Percentiles rank a stretch among this genome's conserved stretches.
These are phyloP conservation scores for Calliphora vomitoria DNA, from an alignment of 2,888 invertebrate genomes.

Conservation along the genomic window DNA sequence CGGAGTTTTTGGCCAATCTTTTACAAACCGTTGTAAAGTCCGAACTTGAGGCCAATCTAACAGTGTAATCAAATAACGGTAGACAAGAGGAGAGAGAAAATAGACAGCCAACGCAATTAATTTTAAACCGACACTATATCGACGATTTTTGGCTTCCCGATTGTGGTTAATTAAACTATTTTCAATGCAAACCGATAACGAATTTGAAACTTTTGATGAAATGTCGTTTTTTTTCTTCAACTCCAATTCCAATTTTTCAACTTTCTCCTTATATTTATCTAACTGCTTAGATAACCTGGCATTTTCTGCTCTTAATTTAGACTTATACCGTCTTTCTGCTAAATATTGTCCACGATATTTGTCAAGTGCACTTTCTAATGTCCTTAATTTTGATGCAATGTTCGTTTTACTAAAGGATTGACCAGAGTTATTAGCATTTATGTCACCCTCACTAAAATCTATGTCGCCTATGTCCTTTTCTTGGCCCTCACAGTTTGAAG, in stretches of 20 bases:
- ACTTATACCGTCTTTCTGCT: too few relatives aligned
- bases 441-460: too few relatives aligned
- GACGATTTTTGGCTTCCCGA: neutral
- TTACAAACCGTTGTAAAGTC: conserved; percentile 23
- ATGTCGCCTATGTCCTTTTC: too few relatives aligned
- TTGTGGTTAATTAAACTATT: conserved; percentile 15
- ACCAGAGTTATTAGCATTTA: too few relatives aligned
- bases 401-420: too few relatives aligned
- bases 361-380: too few relatives aligned
- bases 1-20: neutral
- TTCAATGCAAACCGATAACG: neutral
- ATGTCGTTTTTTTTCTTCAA: conserved; percentile 6
- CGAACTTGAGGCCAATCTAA: conserved; percentile 20
- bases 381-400: too few relatives aligned
- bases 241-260: conserved; percentile 10
- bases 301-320: too few relatives aligned
- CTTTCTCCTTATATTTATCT: neutral
- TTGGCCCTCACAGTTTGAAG: too few relatives aligned
- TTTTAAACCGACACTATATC: conserved; percentile 3
- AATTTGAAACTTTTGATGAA: conserved; percentile 1
- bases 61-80: neutral
- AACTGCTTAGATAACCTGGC: neutral
- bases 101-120: neutral
- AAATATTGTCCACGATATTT: too few relatives aligned
- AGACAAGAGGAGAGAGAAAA: conserved; percentile 14